A percentile compares a stretch with the other conserved stretches of the same genome.
Conservation (phyloP, 2,113 vertebrate species). For the Apus apus region DNA sequence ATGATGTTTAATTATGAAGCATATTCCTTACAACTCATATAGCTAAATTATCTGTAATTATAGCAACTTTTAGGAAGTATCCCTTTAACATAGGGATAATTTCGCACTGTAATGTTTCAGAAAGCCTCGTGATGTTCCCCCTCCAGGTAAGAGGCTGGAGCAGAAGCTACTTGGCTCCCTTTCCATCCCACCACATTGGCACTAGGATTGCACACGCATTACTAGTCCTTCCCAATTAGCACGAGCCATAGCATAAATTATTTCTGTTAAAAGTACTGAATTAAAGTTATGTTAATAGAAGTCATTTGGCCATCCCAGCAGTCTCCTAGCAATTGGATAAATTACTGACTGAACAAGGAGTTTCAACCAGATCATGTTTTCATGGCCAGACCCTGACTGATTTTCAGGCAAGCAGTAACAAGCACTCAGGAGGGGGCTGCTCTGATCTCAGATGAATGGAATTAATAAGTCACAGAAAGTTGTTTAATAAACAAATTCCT, state of each 20-base stretch:
- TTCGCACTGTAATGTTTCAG: background rate
- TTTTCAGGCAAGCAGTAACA: background rate
- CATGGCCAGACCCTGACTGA: background rate
- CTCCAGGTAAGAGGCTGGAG: no score
- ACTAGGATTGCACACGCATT: no score
- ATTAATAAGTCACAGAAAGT: conserved; percentile 12
- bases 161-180: no score
- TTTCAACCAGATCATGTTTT: conserved; percentile 22
- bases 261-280: conserved; percentile 23
- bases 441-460: background rate
- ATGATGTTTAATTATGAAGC: rapidly evolving
- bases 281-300: conserved; percentile 49
- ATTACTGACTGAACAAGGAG: conserved; percentile 11
- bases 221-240: background rate
- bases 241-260: background rate
- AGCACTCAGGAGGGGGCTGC: background rate
- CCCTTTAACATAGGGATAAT: background rate
- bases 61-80: no score
- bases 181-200: no score
- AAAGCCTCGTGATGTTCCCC: background rate
- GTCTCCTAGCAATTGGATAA: conserved; percentile 38
- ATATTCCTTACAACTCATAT: background rate
- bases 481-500: conserved; percentile 22
- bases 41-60: background rate
- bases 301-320: conserved; percentile 5